Conservation (phyloP, 2,113 vertebrate genomes). For the Crotophaga sulcirostris region DNA sequence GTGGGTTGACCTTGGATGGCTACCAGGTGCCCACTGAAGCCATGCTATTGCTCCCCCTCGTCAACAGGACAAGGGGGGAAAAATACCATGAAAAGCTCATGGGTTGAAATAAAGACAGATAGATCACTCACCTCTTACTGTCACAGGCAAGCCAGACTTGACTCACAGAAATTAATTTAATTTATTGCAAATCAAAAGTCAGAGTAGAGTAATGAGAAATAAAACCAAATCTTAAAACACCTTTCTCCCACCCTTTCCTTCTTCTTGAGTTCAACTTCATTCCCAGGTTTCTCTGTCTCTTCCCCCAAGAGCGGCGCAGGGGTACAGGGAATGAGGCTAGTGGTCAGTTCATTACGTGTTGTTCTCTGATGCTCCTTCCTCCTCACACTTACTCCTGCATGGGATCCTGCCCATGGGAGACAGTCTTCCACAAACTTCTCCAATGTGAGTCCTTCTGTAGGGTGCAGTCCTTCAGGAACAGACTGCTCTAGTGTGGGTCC, state of each 20-base stretch:
- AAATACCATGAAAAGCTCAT: accelerated
- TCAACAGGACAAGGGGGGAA: background rate
- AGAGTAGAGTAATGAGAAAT: background rate
- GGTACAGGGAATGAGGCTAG: background rate
- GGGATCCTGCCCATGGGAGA: background rate
- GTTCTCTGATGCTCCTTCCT: background rate
- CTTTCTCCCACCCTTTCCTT: background rate
- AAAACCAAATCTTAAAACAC: background rate
- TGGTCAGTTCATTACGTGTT: accelerated
- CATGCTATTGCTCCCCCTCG: background rate
- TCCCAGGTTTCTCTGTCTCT: background rate
- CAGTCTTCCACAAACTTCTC: background rate
- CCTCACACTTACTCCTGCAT: background rate
- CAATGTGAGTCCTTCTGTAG: accelerated
- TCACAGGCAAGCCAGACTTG: background rate
- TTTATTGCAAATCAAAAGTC: background rate
- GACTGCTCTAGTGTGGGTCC: background rate
- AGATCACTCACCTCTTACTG: background rate
- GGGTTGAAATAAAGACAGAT: background rate
- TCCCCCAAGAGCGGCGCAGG: accelerated
- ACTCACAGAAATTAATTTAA: background rate
- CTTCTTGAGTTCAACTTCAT: background rate
- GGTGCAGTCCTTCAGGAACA: too few species aligned
- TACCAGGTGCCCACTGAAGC: background rate
- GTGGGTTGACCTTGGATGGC: background rate